Percentiles rank a stretch among this genome's conserved stretches.
These are phyloP conservation scores for Crotalus adamanteus DNA, from an alignment of 2,797 vertebrate genomes.

Conservation along the genomic window DNA sequence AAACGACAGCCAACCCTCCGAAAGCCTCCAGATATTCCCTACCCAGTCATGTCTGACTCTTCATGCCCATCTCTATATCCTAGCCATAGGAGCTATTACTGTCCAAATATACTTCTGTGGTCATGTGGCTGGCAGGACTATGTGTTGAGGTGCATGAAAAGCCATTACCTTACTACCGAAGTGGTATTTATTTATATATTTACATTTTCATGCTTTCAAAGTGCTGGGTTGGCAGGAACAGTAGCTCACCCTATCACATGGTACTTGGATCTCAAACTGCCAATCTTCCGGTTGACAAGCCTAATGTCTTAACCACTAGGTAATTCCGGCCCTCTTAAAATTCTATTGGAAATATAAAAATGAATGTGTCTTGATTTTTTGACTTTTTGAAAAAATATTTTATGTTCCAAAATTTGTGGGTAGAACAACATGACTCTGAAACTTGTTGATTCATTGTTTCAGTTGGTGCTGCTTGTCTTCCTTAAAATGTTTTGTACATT, in stretches of 20 bases:
- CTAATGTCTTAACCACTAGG: not conserved
- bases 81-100: not conserved
- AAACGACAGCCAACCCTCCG: too few species aligned
- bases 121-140: not conserved
- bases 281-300: not conserved
- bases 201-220: not conserved
- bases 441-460: not conserved
- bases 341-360: not conserved
- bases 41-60: not conserved
- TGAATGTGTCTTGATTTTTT: not conserved
- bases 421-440: not conserved
- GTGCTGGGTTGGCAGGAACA: not conserved
- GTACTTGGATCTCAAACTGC: not conserved
- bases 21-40: not conserved
- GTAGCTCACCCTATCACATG: not conserved
- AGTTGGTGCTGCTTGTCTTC: not conserved
- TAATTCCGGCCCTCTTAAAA: not conserved
- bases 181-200: not conserved
- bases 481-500: not conserved
- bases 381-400: not conserved
- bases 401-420: not conserved
- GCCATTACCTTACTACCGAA: not conserved
- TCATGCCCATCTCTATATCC: not conserved
- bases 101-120: not conserved
- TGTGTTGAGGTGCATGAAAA: not conserved